A percentile compares a stretch with the other conserved stretches of the same genome.
These are phyloP conservation scores for Bubo scandiacus DNA, from an alignment of 2,113 vertebrate genomes.

Conservation along the genomic window DNA sequence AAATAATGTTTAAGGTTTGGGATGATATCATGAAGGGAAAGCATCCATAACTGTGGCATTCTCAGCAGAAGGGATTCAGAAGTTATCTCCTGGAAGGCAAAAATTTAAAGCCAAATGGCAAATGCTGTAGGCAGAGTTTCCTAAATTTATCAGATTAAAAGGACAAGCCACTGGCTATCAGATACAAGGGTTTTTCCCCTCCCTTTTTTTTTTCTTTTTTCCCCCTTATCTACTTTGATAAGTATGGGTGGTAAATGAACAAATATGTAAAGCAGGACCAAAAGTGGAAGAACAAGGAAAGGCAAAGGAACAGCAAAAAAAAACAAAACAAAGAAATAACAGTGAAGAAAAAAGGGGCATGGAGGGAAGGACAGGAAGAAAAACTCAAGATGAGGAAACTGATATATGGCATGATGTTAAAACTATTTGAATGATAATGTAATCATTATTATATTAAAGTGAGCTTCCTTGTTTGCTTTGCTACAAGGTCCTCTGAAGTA, in stretches of 20 bases:
- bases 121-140: background rate
- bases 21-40: background rate
- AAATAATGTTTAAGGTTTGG: background rate
- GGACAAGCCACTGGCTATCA: background rate
- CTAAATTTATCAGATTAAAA: background rate
- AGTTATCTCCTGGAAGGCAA: background rate
- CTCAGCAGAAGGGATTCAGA: background rate
- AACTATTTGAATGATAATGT: background rate
- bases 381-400: background rate
- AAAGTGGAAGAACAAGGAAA: background rate
- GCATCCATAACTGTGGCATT: background rate
- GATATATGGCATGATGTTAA: background rate
- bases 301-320: background rate
- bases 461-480: background rate
- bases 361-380: background rate
- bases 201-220: no score
- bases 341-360: background rate
- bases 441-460: background rate
- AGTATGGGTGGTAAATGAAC: background rate
- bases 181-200: accelerated
- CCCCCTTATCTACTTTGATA: background rate
- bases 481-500: background rate
- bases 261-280: background rate
- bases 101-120: background rate
- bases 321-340: no score